phyloP scores from a whole-genome alignment of 2,113 vertebrate genomes.

The Sebastes schlegelii region DNA sequence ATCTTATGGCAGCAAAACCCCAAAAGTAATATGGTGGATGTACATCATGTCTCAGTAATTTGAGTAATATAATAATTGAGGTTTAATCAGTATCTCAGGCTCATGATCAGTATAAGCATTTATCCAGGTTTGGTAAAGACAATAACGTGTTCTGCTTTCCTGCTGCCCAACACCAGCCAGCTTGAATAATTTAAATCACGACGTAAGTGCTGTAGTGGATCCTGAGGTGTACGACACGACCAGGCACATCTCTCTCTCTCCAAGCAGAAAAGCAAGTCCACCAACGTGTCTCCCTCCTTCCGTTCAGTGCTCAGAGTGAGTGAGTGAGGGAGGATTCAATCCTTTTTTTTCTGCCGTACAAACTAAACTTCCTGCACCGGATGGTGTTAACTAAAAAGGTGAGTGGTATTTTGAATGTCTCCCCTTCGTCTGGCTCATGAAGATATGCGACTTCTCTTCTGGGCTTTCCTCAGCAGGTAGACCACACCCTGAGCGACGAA shows the following conservation, averaged over 20 bases:
- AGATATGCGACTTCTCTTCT: slow-evolving; percentile 72
- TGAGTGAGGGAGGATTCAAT: neutral
- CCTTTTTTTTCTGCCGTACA: neutral
- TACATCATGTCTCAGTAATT: neutral
- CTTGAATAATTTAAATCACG: neutral
- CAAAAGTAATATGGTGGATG: neutral
- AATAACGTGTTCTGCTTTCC: neutral
- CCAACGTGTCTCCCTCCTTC: neutral
- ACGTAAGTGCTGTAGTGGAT: slow-evolving; percentile 8
- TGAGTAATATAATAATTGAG: neutral
- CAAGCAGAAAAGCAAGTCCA: neutral
- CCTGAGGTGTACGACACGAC: neutral
- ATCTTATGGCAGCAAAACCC: neutral
- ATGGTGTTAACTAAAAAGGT: neutral
- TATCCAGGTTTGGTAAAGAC: neutral
- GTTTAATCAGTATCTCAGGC: too few species aligned
- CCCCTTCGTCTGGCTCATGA: slow-evolving; percentile 42
- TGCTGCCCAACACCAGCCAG: neutral
- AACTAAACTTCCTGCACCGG: neutral
- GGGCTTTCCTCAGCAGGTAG: slow-evolving; percentile 83
- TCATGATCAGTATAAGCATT: neutral
- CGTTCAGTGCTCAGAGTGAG: neutral
- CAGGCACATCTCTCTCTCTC: neutral
- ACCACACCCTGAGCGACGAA: slow-evolving; percentile 91
- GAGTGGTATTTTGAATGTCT: neutral